phyloP scores from a whole-genome alignment of 2,113 vertebrate species.

The Caranx ignobilis region DNA sequence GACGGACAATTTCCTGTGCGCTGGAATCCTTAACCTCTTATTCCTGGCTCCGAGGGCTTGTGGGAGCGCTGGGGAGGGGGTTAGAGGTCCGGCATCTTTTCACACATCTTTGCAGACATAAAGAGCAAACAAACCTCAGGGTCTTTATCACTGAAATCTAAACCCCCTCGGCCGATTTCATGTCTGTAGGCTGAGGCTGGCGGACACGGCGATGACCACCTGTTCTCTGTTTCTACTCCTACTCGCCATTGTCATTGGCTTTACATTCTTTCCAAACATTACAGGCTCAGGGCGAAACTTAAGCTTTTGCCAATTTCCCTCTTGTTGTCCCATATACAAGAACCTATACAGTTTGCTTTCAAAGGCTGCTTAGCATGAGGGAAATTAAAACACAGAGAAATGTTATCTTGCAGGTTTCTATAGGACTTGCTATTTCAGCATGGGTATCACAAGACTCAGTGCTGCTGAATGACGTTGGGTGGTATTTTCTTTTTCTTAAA shows the following conservation, averaged over 20 bases:
- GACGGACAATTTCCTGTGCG: conserved; percentile 68
- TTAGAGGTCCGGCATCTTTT: conserved; percentile 79
- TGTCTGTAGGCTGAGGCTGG: conserved; percentile 60
- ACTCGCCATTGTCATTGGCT: conserved; percentile 72
- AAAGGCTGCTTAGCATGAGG: conserved; percentile 59
- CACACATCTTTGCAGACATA: conserved; percentile 79
- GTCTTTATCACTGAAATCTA: conserved; percentile 84
- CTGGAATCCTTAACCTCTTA: conserved; percentile 57
- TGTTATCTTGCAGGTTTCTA: conserved; percentile 66
- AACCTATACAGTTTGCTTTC: conserved; percentile 70
- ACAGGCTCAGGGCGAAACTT: conserved; percentile 71
- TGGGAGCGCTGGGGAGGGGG: conserved; percentile 52
- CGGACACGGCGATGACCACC: conserved; percentile 79
- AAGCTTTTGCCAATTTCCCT: conserved; percentile 77
- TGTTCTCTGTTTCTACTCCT: conserved; percentile 74
- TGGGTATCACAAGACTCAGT: conserved; percentile 60
- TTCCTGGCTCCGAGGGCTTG: conserved; percentile 44
- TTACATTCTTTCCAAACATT: conserved; percentile 80
- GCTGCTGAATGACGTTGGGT: conserved; percentile 56
- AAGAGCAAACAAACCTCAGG: conserved; percentile 80
- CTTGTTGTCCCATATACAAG: conserved; percentile 59
- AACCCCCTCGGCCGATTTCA: conserved; percentile 78
- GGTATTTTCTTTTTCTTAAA: conserved; percentile 52
- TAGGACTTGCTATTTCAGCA: conserved; percentile 68
- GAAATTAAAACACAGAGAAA: conserved; percentile 66